These are phyloP conservation scores for Saguinus midas DNA, from an alignment of 2,113 vertebrate genomes.

Conservation along the genomic window DNA sequence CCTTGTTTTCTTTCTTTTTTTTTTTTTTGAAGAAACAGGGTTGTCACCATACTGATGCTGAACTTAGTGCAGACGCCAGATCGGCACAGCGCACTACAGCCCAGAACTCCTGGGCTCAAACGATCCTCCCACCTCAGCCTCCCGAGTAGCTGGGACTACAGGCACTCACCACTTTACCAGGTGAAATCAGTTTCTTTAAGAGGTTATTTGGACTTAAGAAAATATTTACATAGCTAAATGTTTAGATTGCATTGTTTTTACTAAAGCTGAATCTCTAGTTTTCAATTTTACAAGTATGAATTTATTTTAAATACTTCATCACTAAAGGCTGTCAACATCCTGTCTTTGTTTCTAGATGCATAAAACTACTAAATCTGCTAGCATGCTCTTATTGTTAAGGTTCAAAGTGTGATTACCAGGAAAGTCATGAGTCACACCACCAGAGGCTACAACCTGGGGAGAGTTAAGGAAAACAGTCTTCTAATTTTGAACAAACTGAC, in stretches of 20 bases:
- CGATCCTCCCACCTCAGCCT: no score
- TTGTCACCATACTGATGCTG: no score
- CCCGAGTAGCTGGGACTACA: no score
- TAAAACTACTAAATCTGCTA: not conserved
- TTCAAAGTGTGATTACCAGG: not conserved
- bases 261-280: not conserved
- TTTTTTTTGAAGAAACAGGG: no score
- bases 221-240: not conserved
- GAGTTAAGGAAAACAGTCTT: slow-evolving; percentile 14
- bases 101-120: no score
- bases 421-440: not conserved
- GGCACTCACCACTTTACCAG: accelerated
- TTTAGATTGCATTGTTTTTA: not conserved
- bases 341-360: slow-evolving; percentile 23
- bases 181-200: not conserved
- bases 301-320: slow-evolving; percentile 7
- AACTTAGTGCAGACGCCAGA: no score
- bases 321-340: not conserved
- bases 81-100: no score
- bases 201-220: not conserved
- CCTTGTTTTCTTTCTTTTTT: no score
- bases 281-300: slow-evolving; percentile 18
- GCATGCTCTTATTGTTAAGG: not conserved
- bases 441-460: not conserved
- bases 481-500: slow-evolving; percentile 9